Evolutionary conservation across 2,113 vertebrate species (phyloP).

Genomic region (Onychostoma macrolepis): DNA sequence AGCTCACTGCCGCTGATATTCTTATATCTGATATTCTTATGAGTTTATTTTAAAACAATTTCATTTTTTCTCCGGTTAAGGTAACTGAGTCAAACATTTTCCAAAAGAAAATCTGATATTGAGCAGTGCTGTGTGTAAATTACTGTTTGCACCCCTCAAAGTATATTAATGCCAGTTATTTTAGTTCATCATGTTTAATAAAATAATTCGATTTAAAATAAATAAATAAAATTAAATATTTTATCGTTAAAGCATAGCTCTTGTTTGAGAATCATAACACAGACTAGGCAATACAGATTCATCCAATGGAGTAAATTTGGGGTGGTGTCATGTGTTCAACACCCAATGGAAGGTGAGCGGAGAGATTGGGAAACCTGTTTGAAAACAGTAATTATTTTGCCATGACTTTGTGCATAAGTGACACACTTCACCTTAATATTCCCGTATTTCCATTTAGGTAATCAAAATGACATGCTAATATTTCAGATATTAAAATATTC

Average conservation of each 20-base stretch:
- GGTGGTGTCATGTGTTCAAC: background rate
- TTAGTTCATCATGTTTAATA: background rate
- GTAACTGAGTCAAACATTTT: conserved; percentile 58
- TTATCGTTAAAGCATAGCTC: background rate
- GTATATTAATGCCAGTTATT: background rate
- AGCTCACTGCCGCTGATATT: too few relatives aligned
- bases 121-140: background rate
- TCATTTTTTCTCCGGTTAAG: conserved; percentile 3
- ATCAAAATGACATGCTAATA: background rate
- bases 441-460: background rate
- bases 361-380: background rate
- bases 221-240: too few relatives aligned
- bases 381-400: background rate
- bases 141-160: background rate
- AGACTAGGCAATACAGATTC: background rate
- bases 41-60: too few relatives aligned
- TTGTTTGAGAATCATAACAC: background rate
- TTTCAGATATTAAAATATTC: background rate
- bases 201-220: too few relatives aligned
- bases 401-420: background rate
- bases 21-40: background rate
- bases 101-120: conserved; percentile 36
- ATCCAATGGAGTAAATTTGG: background rate
- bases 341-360: background rate
- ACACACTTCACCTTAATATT: background rate